Conservation (phyloP, 2,888 invertebrate genomes). For the Congeria kusceri region DNA sequence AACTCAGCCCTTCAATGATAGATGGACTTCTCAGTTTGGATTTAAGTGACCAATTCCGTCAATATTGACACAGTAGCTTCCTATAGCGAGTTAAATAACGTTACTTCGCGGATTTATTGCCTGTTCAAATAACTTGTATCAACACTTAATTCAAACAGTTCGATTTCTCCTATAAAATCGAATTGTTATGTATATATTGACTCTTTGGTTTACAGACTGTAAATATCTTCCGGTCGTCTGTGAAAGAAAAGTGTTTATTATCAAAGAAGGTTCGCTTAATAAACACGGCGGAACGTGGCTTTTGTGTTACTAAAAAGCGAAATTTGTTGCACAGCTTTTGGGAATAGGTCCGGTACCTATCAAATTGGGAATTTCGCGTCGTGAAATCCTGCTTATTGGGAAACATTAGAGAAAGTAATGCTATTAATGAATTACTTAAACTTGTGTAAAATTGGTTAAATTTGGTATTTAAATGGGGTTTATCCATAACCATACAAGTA, state of each 20-base stretch:
- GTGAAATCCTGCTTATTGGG: no score
- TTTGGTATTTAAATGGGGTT: no score
- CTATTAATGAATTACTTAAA: no score
- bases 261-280: neutral
- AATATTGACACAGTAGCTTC: constrained; percentile 15
- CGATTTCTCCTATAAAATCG: constrained; percentile 42
- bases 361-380: no score
- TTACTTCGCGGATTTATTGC: constrained; percentile 35
- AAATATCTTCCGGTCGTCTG: neutral
- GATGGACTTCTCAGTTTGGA: neutral
- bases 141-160: constrained; percentile 46
- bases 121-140: constrained; percentile 53
- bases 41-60: constrained; percentile 25
- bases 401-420: no score
- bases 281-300: no score
- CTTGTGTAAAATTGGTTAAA: no score
- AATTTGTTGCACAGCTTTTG: no score
- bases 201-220: constrained; percentile 26
- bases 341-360: no score
- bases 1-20: no score
- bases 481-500: no score
- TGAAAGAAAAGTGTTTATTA: neutral
- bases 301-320: no score
- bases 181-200: constrained; percentile 48
- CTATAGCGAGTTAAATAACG: constrained; percentile 22